phyloP scores from a whole-genome alignment of 2,113 vertebrate species.

The Corynorhinus townsendii region DNA sequence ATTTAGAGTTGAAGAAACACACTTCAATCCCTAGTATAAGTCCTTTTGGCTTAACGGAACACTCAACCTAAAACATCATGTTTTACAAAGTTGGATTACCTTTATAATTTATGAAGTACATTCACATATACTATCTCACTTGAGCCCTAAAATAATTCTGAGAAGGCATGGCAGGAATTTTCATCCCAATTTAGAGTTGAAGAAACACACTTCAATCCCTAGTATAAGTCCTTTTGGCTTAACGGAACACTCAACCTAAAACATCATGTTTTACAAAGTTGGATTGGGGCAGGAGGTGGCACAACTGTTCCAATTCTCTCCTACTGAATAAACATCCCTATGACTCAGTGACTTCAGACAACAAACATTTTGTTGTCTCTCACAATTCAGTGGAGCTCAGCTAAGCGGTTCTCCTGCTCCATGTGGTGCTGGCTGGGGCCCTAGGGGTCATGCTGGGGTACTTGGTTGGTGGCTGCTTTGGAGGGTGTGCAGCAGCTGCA shows the following conservation, averaged over 20 bases:
- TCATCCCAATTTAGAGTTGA: neutral
- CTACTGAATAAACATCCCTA: neutral
- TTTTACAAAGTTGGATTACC: neutral
- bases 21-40: neutral
- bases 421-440: rapidly evolving
- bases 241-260: neutral
- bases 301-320: neutral
- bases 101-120: slow-evolving; percentile 11
- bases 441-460: no score
- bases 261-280: neutral
- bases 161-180: neutral
- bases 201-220: neutral
- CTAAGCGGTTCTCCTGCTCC: neutral
- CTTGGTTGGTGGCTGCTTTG: neutral
- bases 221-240: neutral
- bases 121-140: neutral
- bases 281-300: neutral
- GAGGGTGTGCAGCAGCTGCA: neutral
- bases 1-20: neutral
- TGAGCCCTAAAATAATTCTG: slow-evolving; percentile 24
- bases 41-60: neutral
- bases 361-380: neutral
- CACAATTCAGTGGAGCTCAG: neutral
- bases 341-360: neutral
- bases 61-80: neutral